Evolutionary conservation across 92 coral and sea anemone genomes (phyloP), one percentile per base, ranked within the genome.

Genomic region (Nematostella vectensis): DNA sequence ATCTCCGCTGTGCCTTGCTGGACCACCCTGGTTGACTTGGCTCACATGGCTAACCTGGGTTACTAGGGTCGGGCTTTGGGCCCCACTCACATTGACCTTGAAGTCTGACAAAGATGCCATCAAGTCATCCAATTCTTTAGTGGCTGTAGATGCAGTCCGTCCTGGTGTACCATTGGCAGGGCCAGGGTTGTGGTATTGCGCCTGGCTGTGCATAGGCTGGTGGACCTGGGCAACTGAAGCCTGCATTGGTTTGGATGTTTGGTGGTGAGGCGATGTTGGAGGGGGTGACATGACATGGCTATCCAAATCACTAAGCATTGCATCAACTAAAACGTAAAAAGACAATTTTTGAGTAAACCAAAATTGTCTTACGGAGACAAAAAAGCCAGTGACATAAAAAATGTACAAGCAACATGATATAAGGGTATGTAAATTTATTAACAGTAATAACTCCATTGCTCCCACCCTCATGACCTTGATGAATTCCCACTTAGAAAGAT

Each of bases 91-190:
- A 78, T 87, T 91, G 20, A 86, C 98, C 72, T 91, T 91, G 63
- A 91, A 91, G 59, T 91, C 98, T 20, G 98, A 91, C 69, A 91
- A 62, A 10, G 98, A 91, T 22, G 98, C 98, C 98, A 91, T 91
- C 38, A 91, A 60, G 63, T 91, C 98, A 54, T 91, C 98, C 25
- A 91, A 69, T 55, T 91, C 98, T 45, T 88, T 86, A 13, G 98
- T 91, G 0, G 98, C 98, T 33, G 87, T 87, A n/a, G 98, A 91
- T 11, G 98, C 98, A 48, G 89, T 86, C 11, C 82, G 78, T 42
- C 78, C 81, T 33, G 67, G 83, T 27, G 70, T 42, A 9, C 64
- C 85, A 59, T 70, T 76, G 29, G 63, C 20, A 38, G 71, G 74
- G 48, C 72, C 74, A 3, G 69, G 43, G 13, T 42, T 61, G 53